These are phyloP conservation scores for Motacilla alba DNA, from an alignment of 2,113 vertebrate species.

Conservation along the genomic window DNA sequence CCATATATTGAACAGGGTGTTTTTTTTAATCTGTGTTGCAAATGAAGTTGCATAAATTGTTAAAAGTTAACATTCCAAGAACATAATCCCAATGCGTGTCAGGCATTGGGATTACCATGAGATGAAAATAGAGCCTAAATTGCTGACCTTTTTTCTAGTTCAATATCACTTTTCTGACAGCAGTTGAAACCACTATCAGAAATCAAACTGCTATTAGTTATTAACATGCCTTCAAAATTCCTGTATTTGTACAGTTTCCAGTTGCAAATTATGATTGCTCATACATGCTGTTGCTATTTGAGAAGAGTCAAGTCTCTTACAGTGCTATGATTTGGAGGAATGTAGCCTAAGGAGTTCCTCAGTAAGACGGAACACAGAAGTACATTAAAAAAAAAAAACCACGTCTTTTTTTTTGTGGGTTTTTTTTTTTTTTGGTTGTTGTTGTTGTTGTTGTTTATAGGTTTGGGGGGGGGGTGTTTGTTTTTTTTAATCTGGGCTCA, in stretches of 20 bases:
- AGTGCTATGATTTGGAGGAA: background rate
- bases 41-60: background rate
- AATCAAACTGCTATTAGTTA: background rate
- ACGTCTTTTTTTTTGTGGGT: background rate
- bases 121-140: background rate
- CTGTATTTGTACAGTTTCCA: background rate
- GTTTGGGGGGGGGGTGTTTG: too few relatives aligned
- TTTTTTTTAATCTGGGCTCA: background rate
- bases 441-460: too few relatives aligned
- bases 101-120: background rate
- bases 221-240: background rate
- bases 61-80: background rate
- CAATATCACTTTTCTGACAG: background rate
- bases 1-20: rapidly evolving
- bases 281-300: background rate
- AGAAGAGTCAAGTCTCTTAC: background rate
- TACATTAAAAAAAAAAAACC: background rate
- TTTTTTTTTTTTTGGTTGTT: too few relatives aligned
- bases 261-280: background rate
- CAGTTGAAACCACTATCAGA: background rate
- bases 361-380: background rate
- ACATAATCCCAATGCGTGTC: background rate
- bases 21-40: background rate
- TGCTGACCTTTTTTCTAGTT: background rate
- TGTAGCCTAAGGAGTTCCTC: background rate